Conservation (phyloP, 2,113 vertebrate genomes). For the Aspidoscelis tigris region DNA sequence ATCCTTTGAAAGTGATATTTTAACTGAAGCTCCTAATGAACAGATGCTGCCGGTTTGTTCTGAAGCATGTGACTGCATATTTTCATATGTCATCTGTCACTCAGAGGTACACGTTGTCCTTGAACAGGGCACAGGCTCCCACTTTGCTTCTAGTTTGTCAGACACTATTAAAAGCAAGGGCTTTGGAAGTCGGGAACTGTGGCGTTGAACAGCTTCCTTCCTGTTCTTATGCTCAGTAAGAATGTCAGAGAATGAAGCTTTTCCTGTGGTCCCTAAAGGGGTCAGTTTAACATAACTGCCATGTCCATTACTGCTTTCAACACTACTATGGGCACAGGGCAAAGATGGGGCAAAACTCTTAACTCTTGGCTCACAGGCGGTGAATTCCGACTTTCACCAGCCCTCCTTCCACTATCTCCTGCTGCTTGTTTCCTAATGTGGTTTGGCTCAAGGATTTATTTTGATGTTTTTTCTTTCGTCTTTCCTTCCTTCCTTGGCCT, state of each 20-base stretch:
- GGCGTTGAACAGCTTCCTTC: neutral
- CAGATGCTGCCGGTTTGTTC: slow-evolving; percentile 44
- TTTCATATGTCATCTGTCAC: slow-evolving; percentile 42
- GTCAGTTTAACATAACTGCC: neutral
- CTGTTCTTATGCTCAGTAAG: neutral
- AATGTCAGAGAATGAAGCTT: neutral
- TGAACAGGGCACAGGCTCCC: slow-evolving; percentile 23
- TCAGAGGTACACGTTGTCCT: slow-evolving; percentile 39
- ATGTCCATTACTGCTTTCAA: neutral
- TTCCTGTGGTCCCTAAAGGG: neutral
- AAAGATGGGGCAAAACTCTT: neutral
- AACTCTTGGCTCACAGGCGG: neutral
- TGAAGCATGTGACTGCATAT: slow-evolving; percentile 47
- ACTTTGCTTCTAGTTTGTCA: slow-evolving; percentile 26
- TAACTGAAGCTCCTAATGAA: slow-evolving; percentile 47
- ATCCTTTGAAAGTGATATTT: slow-evolving; percentile 15
- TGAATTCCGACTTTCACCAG: neutral
- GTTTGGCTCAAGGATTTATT: no score
- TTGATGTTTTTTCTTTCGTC: neutral
- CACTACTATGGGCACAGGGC: neutral
- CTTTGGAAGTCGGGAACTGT: neutral
- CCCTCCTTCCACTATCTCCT: neutral
- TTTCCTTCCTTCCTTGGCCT: neutral
- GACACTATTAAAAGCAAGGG: slow-evolving; percentile 11
- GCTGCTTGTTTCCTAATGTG: neutral